Evolutionary conservation across 1,140 invertebrate species (phyloP), one percentile per base, ranked within the genome.

Genomic region (Zaprionus nigranus): DNA sequence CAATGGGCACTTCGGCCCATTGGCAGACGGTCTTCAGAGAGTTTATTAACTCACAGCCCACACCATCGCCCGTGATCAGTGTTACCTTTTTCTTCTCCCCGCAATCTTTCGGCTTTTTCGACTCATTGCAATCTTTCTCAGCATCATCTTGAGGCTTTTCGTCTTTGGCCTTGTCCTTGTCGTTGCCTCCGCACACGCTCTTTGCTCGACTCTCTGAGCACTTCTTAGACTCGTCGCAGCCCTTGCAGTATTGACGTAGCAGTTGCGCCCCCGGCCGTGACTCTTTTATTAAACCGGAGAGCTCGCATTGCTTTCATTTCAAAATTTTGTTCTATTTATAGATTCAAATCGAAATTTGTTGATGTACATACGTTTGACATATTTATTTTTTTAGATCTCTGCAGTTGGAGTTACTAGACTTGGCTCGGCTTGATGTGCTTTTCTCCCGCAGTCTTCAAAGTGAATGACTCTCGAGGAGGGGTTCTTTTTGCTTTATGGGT

Each of bases 281-380:
- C 46, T 24, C 17, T 24, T 24, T n/a, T 28, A n/a, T 11, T 11
- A 5, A 56, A 36, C 34, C 63, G 49, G 22, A 81, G 38, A 46
- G 49, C 68, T 54, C 71, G 71, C 17, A 81, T n/a, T 26, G 43
- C 40, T 38, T 79, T 90, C 84, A 88, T 88, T 71, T 76, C 53
- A n/a, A 64, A 73, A 78, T 75, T 78, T 88, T 67, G 63, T 69
- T 60, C 17, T 34, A 61, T 17, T 56, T 34, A 12, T 59, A 24
- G 58, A 30, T 20, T 80, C 68, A 82, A 57, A 68, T 58, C 30
- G 28, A 58, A 58, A 58, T 34, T 58, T 58, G 17, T 57, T n/a
- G 17, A 46, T 7, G 26, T n/a, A 26, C 20, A 3, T 30, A 26
- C 20, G 9, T 30, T 57, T 46, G 6, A 11, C 22, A 13, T 13